These are phyloP conservation scores for Erebia ligea DNA, from an alignment of 2,888 invertebrate species.

Conservation along the genomic window DNA sequence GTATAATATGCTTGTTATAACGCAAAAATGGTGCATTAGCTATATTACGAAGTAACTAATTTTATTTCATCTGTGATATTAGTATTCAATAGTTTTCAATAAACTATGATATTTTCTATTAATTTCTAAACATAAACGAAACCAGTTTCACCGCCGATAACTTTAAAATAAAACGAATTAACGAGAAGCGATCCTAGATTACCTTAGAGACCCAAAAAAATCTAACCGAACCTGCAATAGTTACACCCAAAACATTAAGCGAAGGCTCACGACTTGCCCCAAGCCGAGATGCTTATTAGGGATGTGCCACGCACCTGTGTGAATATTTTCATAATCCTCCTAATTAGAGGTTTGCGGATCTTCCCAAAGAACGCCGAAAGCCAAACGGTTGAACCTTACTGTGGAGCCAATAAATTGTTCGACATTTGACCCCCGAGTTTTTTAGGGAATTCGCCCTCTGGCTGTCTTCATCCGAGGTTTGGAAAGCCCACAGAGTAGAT, in stretches of 20 bases:
- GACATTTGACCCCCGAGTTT: slow-evolving; percentile 80
- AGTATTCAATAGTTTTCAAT: background rate
- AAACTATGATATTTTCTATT: background rate
- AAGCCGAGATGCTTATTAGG: slow-evolving; percentile 80
- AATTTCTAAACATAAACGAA: background rate
- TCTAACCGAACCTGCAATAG: slow-evolving; percentile 62
- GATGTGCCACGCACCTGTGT: slow-evolving; percentile 79
- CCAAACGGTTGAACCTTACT: slow-evolving; percentile 76
- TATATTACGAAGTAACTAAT: too few relatives aligned
- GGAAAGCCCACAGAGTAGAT: slow-evolving; percentile 60
- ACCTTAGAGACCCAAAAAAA: slow-evolving; percentile 61
- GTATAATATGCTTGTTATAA: too few relatives aligned
- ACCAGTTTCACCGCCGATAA: background rate
- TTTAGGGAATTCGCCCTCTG: slow-evolving; percentile 77
- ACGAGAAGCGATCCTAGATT: slow-evolving; percentile 63
- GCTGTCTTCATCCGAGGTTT: slow-evolving; percentile 60
- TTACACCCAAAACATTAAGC: slow-evolving; percentile 77
- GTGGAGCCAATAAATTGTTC: slow-evolving; percentile 82
- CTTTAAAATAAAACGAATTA: slow-evolving; percentile 22
- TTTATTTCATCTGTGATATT: too few relatives aligned
- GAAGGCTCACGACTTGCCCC: slow-evolving; percentile 73
- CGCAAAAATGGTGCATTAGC: too few relatives aligned
- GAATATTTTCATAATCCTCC: slow-evolving; percentile 82
- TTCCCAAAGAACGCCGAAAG: slow-evolving; percentile 74
- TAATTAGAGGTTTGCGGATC: slow-evolving; percentile 82